Percentiles rank a stretch among this genome's conserved stretches.
These are phyloP conservation scores for Coptotermes formosanus DNA, from an alignment of 1,140 invertebrate genomes.

Conservation along the genomic window DNA sequence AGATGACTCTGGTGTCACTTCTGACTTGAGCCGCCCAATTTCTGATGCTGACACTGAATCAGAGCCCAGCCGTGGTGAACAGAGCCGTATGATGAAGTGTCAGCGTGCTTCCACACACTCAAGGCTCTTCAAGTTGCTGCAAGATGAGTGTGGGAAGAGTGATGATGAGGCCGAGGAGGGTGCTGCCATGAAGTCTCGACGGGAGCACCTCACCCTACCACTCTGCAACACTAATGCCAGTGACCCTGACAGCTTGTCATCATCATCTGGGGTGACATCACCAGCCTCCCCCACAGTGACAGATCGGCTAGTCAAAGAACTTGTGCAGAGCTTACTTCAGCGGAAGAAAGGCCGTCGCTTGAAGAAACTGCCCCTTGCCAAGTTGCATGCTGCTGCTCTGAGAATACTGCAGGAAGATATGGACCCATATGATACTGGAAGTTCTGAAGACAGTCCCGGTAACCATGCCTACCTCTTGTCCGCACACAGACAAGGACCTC, in stretches of 20 bases:
- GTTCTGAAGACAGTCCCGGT: conserved; percentile 38
- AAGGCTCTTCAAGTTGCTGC: conserved; percentile 64
- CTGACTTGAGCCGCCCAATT: conserved; percentile 65
- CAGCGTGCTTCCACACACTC: conserved; percentile 71
- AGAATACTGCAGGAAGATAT: conserved; percentile 53
- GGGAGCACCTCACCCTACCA: conserved; percentile 45
- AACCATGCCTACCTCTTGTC: conserved; percentile 18
- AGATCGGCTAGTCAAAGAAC: conserved; percentile 56
- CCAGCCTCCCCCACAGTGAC: conserved; percentile 53
- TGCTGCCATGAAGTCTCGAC: conserved; percentile 34
- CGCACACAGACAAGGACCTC: conserved; percentile 29
- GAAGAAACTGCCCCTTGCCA: conserved; percentile 54
- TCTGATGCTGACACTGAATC: conserved; percentile 66
- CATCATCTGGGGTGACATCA: conserved; percentile 53
- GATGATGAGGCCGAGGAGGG: conserved; percentile 43
- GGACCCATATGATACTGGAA: conserved; percentile 45
- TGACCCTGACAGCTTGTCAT: conserved; percentile 40
- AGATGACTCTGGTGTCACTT: conserved; percentile 69
- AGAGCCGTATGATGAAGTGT: conserved; percentile 59
- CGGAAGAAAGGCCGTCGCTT: conserved; percentile 54
- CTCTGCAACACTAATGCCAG: conserved; percentile 37
- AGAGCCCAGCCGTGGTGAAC: conserved; percentile 53
- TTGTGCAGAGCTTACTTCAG: conserved; percentile 55
- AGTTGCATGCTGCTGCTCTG: conserved; percentile 55
- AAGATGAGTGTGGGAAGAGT: conserved; percentile 53